Evolutionary conservation across 2,113 vertebrate genomes (phyloP).

Genomic region (Dasyprocta punctata): DNA sequence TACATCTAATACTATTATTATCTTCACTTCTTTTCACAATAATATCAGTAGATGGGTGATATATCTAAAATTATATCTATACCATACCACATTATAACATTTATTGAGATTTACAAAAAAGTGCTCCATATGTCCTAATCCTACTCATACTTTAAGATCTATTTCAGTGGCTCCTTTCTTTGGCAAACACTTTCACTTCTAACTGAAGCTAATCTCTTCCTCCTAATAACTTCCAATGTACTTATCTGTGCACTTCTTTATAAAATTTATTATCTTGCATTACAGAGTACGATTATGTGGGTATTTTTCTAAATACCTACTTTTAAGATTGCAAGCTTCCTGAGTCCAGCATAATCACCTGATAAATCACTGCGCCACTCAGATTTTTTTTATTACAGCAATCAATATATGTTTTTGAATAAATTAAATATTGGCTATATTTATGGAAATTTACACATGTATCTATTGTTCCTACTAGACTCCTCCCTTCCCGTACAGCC

Average conservation of each 20-base stretch:
- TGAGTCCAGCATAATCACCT: neutral
- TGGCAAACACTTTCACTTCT: neutral
- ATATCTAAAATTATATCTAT: slow-evolving; percentile 29
- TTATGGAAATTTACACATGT: neutral
- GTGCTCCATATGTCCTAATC: neutral
- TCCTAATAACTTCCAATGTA: neutral
- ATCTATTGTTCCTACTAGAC: neutral
- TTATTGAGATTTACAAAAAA: slow-evolving; percentile 40
- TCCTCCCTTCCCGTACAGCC: neutral
- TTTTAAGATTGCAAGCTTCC: neutral
- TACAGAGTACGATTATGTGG: neutral
- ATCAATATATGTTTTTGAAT: neutral
- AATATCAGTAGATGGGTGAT: neutral
- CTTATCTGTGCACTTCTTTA: neutral
- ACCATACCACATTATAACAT: neutral
- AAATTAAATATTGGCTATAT: neutral
- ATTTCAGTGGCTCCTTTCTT: neutral
- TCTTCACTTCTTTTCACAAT: neutral
- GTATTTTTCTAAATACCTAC: neutral
- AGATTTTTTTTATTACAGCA: neutral
- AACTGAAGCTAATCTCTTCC: neutral
- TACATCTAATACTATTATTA: neutral
- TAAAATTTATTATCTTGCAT: neutral
- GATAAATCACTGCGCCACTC: neutral
- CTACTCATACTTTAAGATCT: neutral